phyloP scores from a whole-genome alignment of 2,888 invertebrate genomes.

The Drosophila meridionalis region DNA sequence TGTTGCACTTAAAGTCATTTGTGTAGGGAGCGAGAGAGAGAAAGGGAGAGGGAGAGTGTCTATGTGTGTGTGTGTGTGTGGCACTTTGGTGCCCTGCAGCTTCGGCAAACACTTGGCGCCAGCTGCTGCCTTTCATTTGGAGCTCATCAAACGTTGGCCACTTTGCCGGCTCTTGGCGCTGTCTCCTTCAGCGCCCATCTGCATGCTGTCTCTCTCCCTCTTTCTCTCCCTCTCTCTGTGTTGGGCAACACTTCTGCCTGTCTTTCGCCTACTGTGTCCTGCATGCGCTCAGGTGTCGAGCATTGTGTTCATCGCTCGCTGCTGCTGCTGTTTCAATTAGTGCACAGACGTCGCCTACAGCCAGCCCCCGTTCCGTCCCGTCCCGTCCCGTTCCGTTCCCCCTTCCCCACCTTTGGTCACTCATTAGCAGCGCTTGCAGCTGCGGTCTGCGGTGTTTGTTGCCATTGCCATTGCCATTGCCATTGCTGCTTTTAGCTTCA shows the following conservation, averaged over 20 bases:
- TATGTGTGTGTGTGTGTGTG: slow-evolving; percentile 33
- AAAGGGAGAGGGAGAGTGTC: not conserved
- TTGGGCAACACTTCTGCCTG: slow-evolving; percentile 3
- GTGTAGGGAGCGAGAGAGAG: slow-evolving; percentile 3
- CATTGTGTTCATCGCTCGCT: slow-evolving; percentile 40
- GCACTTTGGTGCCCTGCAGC: slow-evolving; percentile 61
- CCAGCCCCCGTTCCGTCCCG: not conserved
- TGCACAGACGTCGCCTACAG: slow-evolving; percentile 40
- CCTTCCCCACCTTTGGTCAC: slow-evolving; percentile 40
- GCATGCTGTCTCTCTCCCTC: not conserved
- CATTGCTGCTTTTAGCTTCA: slow-evolving; percentile 15
- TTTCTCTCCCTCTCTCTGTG: not conserved
- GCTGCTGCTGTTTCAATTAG: slow-evolving; percentile 67
- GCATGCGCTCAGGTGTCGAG: slow-evolving; percentile 49
- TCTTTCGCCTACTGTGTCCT: slow-evolving; percentile 18
- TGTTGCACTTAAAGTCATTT: slow-evolving; percentile 73
- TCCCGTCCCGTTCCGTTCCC: not conserved
- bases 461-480: slow-evolving; percentile 2
- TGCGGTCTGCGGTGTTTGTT: slow-evolving; percentile 58
- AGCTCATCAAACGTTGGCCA: slow-evolving; percentile 54
- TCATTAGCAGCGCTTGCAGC: slow-evolving; percentile 74
- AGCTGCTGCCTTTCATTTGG: slow-evolving; percentile 64
- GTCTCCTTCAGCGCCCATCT: not conserved
- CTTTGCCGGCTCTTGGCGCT: slow-evolving; percentile 34
- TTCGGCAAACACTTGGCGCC: slow-evolving; percentile 67